These are phyloP conservation scores for Chrysodeixis includens DNA, from an alignment of 2,888 invertebrate species.

Conservation along the genomic window DNA sequence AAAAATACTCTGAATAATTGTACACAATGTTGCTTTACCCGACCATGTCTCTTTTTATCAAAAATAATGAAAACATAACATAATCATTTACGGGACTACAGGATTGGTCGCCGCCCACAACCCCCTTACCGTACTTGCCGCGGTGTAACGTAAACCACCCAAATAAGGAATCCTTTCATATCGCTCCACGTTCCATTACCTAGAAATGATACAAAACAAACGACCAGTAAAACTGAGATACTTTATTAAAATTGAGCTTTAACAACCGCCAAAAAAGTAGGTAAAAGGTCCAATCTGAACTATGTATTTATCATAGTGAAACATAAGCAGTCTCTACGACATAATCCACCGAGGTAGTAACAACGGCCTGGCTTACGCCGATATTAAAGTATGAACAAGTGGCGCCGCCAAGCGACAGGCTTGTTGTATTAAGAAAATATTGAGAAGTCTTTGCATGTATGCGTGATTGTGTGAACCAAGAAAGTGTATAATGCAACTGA, in stretches of 20 bases:
- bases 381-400: constrained; percentile 4
- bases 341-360: constrained; percentile 1
- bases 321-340: not conserved
- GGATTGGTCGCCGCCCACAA: not conserved
- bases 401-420: not conserved
- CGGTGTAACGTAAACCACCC: constrained; percentile 12
- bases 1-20: not conserved
- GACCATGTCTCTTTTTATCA: not conserved
- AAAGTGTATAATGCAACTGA: not conserved
- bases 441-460: not conserved
- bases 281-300: not conserved
- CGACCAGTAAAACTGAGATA: constrained; percentile 2
- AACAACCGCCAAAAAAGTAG: not conserved
- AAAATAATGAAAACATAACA: constrained; percentile 19
- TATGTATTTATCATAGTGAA: not conserved
- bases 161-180: constrained; percentile 33
- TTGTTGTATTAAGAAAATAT: constrained; percentile 2
- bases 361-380: constrained; percentile 13
- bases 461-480: not conserved
- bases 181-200: constrained; percentile 20
- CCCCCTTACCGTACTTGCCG: no score
- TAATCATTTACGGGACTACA: constrained; percentile 20
- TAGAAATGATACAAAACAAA: constrained; percentile 23
- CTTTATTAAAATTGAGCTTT: constrained; percentile 32
- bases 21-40: constrained; percentile 4